Evolutionary conservation across 2,888 invertebrate species (phyloP).

Genomic region (Rhogogaster chlorosoma): DNA sequence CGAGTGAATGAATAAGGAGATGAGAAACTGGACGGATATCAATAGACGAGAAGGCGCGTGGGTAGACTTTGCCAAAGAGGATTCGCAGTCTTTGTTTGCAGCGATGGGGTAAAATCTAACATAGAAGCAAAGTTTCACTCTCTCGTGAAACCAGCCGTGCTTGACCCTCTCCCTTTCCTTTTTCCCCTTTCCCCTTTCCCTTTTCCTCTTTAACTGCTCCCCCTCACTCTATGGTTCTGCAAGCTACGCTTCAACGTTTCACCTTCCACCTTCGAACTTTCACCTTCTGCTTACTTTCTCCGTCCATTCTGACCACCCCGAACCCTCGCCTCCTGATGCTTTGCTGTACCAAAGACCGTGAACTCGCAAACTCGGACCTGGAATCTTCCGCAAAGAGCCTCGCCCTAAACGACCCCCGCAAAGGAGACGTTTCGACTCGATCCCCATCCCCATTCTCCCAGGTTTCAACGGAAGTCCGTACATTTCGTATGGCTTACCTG

Average conservation of each 20-base stretch:
- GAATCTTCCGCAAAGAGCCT: constrained; percentile 25
- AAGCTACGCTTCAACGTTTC: constrained; percentile 11
- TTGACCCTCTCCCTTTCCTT: neutral
- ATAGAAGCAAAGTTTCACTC: constrained; percentile 41
- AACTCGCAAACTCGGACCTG: constrained; percentile 19
- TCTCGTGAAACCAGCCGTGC: constrained; percentile 42
- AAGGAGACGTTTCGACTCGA: constrained; percentile 20
- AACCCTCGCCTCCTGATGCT: neutral
- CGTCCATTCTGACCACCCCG: neutral
- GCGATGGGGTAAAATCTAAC: constrained; percentile 22
- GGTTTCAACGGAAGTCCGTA: neutral
- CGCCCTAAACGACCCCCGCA: constrained; percentile 16
- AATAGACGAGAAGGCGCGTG: neutral
- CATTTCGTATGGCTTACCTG: neutral
- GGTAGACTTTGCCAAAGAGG: neutral
- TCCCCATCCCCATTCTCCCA: neutral
- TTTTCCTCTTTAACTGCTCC: neutral
- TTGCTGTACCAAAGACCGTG: constrained; percentile 10
- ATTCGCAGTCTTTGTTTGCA: constrained; percentile 15
- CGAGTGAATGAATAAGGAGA: neutral
- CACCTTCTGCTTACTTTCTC: constrained; percentile 26
- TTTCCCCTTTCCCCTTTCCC: neutral
- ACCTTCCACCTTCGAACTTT: constrained; percentile 1
- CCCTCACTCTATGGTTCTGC: neutral
- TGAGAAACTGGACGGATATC: neutral